Evolutionary conservation across 2,113 vertebrate genomes (phyloP).

Genomic region (Geococcyx californianus): DNA sequence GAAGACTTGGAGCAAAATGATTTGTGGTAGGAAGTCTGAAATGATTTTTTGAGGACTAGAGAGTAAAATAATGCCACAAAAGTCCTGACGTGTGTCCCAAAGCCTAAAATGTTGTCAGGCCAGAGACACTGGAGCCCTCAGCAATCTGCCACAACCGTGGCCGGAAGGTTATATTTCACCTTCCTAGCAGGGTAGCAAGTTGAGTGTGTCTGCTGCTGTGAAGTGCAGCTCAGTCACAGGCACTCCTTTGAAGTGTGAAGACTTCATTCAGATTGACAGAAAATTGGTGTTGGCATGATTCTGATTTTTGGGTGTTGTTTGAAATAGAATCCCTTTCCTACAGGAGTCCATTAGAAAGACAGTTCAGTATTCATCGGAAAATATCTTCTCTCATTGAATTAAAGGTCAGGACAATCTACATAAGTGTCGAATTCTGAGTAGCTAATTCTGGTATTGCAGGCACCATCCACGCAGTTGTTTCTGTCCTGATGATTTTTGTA

Average conservation of each 20-base stretch:
- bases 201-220: rapidly evolving
- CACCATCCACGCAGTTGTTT: not conserved
- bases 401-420: not conserved
- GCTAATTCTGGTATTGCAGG: not conserved
- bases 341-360: not conserved
- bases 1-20: not conserved
- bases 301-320: not conserved
- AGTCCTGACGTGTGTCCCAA: not conserved
- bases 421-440: not conserved
- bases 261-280: not conserved
- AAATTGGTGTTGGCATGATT: not conserved
- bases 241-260: not conserved
- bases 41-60: not conserved
- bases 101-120: not conserved
- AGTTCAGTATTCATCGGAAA: not conserved
- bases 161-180: not conserved
- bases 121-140: not conserved
- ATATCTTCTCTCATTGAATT: not conserved
- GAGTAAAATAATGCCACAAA: not conserved
- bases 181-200: not conserved
- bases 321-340: not conserved
- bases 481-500: not conserved
- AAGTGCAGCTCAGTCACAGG: too few species aligned
- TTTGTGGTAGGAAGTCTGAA: conserved; percentile 20
- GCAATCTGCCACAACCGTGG: not conserved